These are phyloP conservation scores for Pachydiplax longipennis DNA, from an alignment of 2,888 invertebrate species.

Conservation along the genomic window DNA sequence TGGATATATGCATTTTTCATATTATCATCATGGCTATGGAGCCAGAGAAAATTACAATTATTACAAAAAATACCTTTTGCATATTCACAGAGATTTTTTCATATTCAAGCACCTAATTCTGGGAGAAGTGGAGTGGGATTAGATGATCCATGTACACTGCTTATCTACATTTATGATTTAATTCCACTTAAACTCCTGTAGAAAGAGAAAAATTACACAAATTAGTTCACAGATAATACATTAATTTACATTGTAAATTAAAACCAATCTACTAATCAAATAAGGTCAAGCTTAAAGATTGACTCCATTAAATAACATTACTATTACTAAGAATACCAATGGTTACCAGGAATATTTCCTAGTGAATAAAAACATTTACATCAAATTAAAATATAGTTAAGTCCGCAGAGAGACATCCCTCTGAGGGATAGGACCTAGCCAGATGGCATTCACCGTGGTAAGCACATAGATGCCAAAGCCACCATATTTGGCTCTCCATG, in stretches of 20 bases:
- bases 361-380: no score
- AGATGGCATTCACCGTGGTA: no score
- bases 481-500: no score
- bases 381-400: no score
- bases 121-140: conserved; percentile 38
- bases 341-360: no score
- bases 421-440: no score
- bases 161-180: conserved; percentile 29
- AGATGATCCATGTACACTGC: conserved; percentile 37
- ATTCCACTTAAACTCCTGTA: conserved; percentile 41
- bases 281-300: no score
- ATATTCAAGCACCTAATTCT: conserved; percentile 28
- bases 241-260: background rate
- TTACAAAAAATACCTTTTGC: conserved; percentile 35
- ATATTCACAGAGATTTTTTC: conserved; percentile 28
- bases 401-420: no score
- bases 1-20: conserved; percentile 1
- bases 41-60: conserved; percentile 8
- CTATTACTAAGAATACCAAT: no score
- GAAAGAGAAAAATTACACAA: background rate
- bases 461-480: no score
- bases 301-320: no score
- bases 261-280: no score
- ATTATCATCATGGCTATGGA: conserved; percentile 13
- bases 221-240: background rate